Evolutionary conservation across 1,140 invertebrate genomes (phyloP).

Genomic region (Macrosteles quadrilineatus): DNA sequence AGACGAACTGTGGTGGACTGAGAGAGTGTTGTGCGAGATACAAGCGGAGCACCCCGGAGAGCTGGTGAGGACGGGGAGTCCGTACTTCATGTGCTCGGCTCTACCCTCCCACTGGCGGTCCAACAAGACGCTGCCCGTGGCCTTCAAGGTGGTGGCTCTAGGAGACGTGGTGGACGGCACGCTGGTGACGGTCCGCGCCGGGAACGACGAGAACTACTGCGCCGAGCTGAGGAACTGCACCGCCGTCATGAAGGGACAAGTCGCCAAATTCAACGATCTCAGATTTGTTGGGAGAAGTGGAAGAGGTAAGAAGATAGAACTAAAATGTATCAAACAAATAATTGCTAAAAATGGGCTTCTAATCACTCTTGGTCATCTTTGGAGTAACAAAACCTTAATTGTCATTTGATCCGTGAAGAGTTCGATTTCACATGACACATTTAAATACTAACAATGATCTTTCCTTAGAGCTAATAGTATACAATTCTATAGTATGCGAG

Average conservation of each 20-base stretch:
- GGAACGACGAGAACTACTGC: slow-evolving; percentile 97
- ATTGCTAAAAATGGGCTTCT: too few species aligned
- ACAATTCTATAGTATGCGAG: too few species aligned
- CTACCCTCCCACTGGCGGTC: slow-evolving; percentile 95
- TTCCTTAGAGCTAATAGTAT: too few species aligned
- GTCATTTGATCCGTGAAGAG: too few species aligned
- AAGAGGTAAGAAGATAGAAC: slow-evolving; percentile 69
- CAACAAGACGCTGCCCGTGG: slow-evolving; percentile 92
- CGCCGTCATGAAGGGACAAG: slow-evolving; percentile 92
- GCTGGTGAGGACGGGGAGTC: slow-evolving; percentile 82
- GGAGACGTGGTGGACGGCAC: slow-evolving; percentile 91
- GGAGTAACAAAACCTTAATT: too few species aligned
- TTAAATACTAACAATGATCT: too few species aligned
- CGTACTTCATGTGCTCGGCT: slow-evolving; percentile 89
- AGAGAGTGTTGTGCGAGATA: slow-evolving; percentile 70
- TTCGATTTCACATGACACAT: too few species aligned
- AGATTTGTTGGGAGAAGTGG: slow-evolving; percentile 94
- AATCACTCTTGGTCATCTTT: too few species aligned
- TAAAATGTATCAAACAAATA: too few species aligned
- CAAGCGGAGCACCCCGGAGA: slow-evolving; percentile 81
- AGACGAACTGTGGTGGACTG: slow-evolving; percentile 65
- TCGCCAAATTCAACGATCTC: slow-evolving; percentile 96
- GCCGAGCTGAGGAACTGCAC: slow-evolving; percentile 90
- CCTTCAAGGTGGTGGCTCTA: slow-evolving; percentile 89
- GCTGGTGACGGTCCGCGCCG: slow-evolving; percentile 86